Evolutionary conservation across 2,888 invertebrate species (phyloP).

Genomic region (Augochlorella aurata): DNA sequence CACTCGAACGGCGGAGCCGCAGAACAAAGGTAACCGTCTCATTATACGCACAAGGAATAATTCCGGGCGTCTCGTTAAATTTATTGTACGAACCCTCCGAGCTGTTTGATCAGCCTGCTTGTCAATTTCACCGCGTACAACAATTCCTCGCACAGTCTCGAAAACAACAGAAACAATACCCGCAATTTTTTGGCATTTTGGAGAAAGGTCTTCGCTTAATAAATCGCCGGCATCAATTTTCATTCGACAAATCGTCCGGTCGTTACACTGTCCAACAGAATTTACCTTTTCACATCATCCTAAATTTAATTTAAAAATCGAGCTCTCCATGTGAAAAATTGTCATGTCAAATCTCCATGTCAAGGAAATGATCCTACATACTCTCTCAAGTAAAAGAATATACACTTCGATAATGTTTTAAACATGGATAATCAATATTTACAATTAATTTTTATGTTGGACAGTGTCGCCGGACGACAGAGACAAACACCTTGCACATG

Average conservation of each 20-base stretch:
- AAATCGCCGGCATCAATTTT: no score
- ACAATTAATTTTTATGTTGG: not conserved
- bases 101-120: constrained; percentile 1
- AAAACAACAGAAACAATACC: not conserved
- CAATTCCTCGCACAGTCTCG: not conserved
- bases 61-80: constrained; percentile 1
- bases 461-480: not conserved
- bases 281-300: not conserved
- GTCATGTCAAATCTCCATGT: no score
- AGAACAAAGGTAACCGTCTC: constrained; percentile 14
- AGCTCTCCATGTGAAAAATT: not conserved
- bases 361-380: no score
- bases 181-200: not conserved
- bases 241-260: not conserved
- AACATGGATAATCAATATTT: no score
- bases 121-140: not conserved
- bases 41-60: constrained; percentile 11
- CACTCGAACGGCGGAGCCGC: not conserved
- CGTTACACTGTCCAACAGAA: not conserved
- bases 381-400: not conserved
- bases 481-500: constrained; percentile 14
- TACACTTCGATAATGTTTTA: not conserved
- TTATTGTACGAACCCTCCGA: not conserved
- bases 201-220: not conserved
- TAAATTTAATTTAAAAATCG: no score